Conservation (phyloP, 2,113 vertebrate genomes). For the Myotis yumanensis region DNA sequence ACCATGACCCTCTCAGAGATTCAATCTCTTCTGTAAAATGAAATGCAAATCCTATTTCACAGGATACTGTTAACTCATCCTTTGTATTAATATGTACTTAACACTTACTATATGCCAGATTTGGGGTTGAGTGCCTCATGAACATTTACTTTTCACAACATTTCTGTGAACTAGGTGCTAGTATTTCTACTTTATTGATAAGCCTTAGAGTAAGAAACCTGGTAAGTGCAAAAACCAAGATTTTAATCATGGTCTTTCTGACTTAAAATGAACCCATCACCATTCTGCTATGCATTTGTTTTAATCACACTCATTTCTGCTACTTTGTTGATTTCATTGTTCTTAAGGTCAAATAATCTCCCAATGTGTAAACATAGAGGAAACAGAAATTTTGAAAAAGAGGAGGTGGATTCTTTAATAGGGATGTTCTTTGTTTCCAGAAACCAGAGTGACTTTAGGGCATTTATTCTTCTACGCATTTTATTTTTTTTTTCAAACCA, state of each 20-base stretch:
- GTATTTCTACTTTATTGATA: slow-evolving; percentile 3
- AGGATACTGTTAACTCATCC: not conserved
- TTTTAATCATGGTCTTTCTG: not conserved
- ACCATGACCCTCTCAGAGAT: not conserved
- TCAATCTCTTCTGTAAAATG: not conserved
- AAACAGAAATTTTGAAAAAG: not conserved
- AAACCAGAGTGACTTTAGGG: slow-evolving; percentile 25
- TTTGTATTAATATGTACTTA: not conserved
- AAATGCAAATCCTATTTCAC: not conserved
- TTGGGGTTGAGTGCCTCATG: not conserved
- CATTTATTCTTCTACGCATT: not conserved
- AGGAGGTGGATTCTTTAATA: not conserved
- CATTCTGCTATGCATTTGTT: not conserved
- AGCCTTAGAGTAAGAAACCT: not conserved
- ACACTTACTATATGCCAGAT: not conserved
- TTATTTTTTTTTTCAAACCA: not conserved
- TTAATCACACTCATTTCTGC: not conserved
- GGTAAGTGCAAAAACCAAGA: not conserved
- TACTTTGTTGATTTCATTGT: not conserved
- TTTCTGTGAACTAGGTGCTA: not conserved
- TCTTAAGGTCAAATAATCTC: not conserved
- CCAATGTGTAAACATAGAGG: not conserved
- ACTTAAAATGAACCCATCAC: not conserved
- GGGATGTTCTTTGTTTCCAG: not conserved
- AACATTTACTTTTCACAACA: slow-evolving; percentile 16